These are phyloP conservation scores for Adelges cooleyi DNA, from an alignment of 1,140 invertebrate species.

Conservation along the genomic window DNA sequence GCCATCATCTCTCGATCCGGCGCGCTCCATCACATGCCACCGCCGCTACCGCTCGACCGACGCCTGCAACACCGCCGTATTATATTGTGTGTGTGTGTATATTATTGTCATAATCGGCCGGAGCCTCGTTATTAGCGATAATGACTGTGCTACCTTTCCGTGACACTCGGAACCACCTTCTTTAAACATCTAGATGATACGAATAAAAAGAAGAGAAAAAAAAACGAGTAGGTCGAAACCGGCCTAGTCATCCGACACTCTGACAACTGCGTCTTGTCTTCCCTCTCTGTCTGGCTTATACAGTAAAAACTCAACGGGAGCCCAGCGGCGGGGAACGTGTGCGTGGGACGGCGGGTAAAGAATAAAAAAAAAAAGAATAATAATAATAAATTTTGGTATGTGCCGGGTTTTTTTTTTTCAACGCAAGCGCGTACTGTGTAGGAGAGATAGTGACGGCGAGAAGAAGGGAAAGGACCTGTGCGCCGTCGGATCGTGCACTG, in stretches of 20 bases:
- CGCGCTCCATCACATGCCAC: too few species aligned
- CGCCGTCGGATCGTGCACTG: not conserved
- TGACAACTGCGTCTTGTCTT: not conserved
- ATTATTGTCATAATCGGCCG: conserved; percentile 21
- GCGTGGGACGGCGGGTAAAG: not conserved
- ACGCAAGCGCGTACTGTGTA: not conserved
- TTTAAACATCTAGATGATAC: conserved; percentile 4
- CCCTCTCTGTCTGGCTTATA: too few species aligned
- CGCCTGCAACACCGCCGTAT: not conserved
- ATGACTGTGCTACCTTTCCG: conserved; percentile 24
- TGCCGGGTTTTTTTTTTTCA: not conserved
- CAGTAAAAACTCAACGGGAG: not conserved
- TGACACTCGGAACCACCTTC: conserved; percentile 20
- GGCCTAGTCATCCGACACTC: conserved; percentile 26
- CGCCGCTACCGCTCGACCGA: not conserved
- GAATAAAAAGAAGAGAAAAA: not conserved
- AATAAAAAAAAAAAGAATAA: not conserved
- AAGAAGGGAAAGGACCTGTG: too few species aligned
- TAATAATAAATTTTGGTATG: conserved; percentile 19
- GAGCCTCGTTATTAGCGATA: conserved; percentile 22
- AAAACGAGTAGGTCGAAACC: conserved; percentile 7
- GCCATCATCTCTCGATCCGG: too few species aligned
- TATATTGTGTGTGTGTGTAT: not conserved
- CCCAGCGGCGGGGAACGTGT: not conserved
- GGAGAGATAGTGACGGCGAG: not conserved